A percentile compares a stretch with the other conserved stretches of the same genome.
These are phyloP conservation scores for Chiloscyllium punctatum DNA, from an alignment of 2,797 vertebrate species.

Conservation along the genomic window DNA sequence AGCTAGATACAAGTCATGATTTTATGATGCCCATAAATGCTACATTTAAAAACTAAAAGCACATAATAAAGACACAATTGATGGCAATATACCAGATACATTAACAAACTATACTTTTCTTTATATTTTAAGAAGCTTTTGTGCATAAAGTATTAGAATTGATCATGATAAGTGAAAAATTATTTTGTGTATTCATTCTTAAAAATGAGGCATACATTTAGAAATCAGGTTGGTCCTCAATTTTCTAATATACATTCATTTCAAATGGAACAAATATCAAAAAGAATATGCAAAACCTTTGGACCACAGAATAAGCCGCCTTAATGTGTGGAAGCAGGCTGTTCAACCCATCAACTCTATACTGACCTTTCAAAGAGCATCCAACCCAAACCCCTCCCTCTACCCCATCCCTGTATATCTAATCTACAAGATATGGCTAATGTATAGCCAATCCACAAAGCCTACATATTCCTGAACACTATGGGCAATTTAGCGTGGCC, in stretches of 20 bases:
- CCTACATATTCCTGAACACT: too few species aligned
- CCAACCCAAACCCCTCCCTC: too few species aligned
- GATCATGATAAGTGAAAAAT: not conserved
- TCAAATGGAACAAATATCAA: not conserved
- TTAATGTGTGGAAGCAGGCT: too few species aligned
- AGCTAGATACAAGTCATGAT: not conserved
- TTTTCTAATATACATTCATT: not conserved
- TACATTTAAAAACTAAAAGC: not conserved
- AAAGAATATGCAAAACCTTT: not conserved
- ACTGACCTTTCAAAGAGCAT: too few species aligned
- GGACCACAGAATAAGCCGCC: too few species aligned
- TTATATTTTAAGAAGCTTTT: not conserved
- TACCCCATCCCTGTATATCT: too few species aligned
- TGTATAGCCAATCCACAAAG: too few species aligned
- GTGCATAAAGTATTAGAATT: not conserved
- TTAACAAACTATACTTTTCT: not conserved
- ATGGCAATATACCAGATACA: not conserved
- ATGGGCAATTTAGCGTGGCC: too few species aligned
- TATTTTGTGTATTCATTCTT: not conserved
- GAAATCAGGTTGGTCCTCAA: not conserved
- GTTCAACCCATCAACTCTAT: too few species aligned
- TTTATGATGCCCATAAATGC: not conserved
- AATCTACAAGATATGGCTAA: too few species aligned
- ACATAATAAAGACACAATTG: not conserved
- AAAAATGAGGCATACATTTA: not conserved